Base-by-base conservation (phyloP, 64 coral and sea anemone species). In the Porites australiensis region DNA sequence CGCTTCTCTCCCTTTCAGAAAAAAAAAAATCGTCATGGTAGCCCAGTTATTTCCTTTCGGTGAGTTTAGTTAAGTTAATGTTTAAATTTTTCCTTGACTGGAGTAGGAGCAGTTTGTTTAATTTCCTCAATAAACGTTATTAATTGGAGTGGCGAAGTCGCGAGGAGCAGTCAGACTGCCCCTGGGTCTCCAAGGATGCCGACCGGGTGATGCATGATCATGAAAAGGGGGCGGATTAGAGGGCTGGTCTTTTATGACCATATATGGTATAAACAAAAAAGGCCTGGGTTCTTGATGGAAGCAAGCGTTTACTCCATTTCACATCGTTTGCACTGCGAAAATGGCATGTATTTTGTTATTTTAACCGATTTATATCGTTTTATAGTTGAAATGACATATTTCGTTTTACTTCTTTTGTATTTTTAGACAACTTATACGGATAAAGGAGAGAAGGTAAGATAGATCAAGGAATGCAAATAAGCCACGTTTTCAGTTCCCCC, bases 371-470 rank as follows among this genome's bases (percentile, higher is more conserved):
- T 48, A 5, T 37, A 15, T 70, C 53, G 14, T 66, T 5, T 12
- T 9, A 10, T 1, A n/a, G 57, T 14, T 87, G 63, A 64, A 55
- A 55, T 75, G 48, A 37, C 27, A 65, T 50, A 13, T 44, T 48
- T 53, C 59, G 19, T 53, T 37, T 11, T 23, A 50, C 71, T 75
- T 58, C 74, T 66, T 77, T 89, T 10, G n/a, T 92, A 66, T 92
- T 64, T 13, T 66, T 50, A 96, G 95, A 96, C 95, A 19, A 90
- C 95, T 16, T 94, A 96, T 81, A 90, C 87, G 22, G 95, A 94
- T 44, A 96, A 96, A 94, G 95, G 91, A 54, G 91, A 96, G 80
- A 96, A 96, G 95, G 95, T 96, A 93, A 58, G 47, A 4, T 21
- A 76, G 7, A 13, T 14, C 14, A 19, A 5, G 45, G 48, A 5